Conservation (phyloP, 2,113 vertebrate species). For the Herpetotheres cachinnans region DNA sequence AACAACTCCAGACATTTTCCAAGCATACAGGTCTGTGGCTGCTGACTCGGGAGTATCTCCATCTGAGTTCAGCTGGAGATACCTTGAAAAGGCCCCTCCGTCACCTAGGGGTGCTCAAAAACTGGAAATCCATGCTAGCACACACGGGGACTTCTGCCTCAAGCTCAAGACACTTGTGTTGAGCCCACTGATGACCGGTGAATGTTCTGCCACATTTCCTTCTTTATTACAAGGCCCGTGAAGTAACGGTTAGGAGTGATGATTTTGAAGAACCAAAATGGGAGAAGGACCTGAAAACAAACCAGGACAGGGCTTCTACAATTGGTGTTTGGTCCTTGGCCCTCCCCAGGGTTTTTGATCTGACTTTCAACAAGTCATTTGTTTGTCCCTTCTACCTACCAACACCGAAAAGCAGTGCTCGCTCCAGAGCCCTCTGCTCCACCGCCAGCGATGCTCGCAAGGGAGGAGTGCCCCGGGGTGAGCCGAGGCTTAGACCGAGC, state of each 20-base stretch:
- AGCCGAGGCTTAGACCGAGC: rapidly evolving
- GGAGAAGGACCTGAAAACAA: neutral
- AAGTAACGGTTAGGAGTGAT: neutral
- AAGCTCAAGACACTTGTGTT: neutral
- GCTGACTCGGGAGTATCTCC: neutral
- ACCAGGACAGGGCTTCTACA: neutral
- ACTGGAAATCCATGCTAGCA: neutral
- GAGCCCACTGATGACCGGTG: neutral
- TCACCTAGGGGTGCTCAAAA: neutral
- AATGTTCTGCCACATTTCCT: neutral
- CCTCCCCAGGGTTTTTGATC: neutral
- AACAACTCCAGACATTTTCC: neutral
- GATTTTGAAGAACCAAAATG: neutral
- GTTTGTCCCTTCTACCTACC: neutral
- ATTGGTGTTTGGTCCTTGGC: neutral
- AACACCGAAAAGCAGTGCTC: neutral
- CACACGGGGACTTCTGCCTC: neutral
- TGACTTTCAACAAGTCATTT: neutral
- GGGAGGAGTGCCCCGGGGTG: rapidly evolving
- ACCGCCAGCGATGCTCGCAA: rapidly evolving
- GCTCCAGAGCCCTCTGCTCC: neutral
- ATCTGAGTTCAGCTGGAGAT: neutral
- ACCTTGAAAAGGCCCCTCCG: neutral
- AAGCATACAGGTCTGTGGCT: neutral
- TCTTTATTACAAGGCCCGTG: neutral